phyloP scores from a whole-genome alignment of 1,140 invertebrate species.

The Drosophila bipectinata region DNA sequence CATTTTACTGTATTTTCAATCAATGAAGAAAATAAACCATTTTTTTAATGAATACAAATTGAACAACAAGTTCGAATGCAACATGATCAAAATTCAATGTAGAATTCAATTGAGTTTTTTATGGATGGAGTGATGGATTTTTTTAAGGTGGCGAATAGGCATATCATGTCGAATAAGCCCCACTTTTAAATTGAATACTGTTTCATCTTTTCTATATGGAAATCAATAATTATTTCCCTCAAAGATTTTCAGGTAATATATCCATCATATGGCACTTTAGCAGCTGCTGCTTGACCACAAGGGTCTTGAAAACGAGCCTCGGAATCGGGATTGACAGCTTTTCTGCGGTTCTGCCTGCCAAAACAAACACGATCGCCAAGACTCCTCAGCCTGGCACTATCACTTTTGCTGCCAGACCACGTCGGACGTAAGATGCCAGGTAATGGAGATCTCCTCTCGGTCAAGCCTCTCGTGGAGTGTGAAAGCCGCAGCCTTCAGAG shows the following conservation, averaged over 20 bases:
- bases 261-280: conserved; percentile 23
- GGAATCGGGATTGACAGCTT: conserved; percentile 10
- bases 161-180: too few species aligned
- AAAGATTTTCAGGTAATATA: conserved; percentile 11
- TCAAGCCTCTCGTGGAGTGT: conserved; percentile 29
- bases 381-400: conserved; percentile 3
- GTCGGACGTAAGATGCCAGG: conserved; percentile 14
- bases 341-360: conserved; percentile 44
- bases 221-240: background rate
- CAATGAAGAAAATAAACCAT: background rate
- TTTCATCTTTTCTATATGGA: background rate
- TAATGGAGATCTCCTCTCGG: conserved; percentile 39
- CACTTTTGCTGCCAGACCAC: conserved; percentile 13
- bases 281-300: conserved; percentile 35
- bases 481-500: conserved; percentile 43
- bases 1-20: background rate
- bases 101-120: background rate
- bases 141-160: too few species aligned
- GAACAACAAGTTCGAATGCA: background rate
- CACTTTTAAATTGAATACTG: background rate
- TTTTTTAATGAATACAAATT: conserved; percentile 21
- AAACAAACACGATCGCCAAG: conserved; percentile 33
- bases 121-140: too few species aligned
- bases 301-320: conserved; percentile 3
- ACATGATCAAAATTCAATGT: background rate